phyloP scores from a whole-genome alignment of 1,140 invertebrate genomes.

The Prorops nasuta region DNA sequence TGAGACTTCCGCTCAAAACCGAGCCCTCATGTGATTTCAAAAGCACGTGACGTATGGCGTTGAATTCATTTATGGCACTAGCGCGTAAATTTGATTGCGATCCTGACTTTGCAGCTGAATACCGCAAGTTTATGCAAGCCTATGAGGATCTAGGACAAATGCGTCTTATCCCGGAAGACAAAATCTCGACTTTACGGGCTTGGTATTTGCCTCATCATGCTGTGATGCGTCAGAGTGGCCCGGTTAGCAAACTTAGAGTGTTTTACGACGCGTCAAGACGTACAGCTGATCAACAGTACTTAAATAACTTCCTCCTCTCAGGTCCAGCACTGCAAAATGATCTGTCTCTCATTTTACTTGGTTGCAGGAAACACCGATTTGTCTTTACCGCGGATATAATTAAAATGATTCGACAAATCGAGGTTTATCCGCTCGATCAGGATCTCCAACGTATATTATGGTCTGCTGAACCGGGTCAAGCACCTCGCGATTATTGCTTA shows the following conservation, averaged over 20 bases:
- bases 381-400: too few relatives aligned
- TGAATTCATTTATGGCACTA: too few relatives aligned
- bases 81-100: too few relatives aligned
- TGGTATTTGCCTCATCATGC: not conserved
- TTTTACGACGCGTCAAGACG: not conserved
- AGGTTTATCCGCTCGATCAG: not conserved
- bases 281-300: not conserved
- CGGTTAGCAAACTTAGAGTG: not conserved
- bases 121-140: too few relatives aligned
- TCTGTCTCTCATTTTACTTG: not conserved
- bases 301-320: not conserved
- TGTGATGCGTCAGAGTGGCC: not conserved
- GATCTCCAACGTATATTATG: constrained; percentile 7
- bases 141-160: too few relatives aligned
- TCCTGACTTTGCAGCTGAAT: too few relatives aligned
- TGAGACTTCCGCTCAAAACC: too few relatives aligned
- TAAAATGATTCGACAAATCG: not conserved
- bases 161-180: too few relatives aligned
- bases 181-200: too few relatives aligned
- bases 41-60: too few relatives aligned
- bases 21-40: too few relatives aligned
- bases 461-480: not conserved
- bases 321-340: not conserved
- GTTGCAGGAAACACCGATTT: too few relatives aligned
- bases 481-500: not conserved